These are phyloP conservation scores for Pollimyrus isidori DNA, from an alignment of 2,113 vertebrate species.

Conservation along the genomic window DNA sequence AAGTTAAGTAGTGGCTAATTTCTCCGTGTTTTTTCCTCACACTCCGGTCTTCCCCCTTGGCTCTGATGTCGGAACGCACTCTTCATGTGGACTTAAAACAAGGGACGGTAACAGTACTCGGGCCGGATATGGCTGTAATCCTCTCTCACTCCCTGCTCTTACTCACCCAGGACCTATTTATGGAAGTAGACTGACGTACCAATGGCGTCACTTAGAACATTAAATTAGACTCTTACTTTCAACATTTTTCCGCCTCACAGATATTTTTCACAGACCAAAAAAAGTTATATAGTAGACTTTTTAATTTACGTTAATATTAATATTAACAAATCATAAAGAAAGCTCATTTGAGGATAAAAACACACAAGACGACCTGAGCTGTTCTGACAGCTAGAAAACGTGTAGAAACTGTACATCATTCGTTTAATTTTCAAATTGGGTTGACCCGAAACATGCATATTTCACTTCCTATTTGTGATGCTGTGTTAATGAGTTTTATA, in stretches of 20 bases:
- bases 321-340: background rate
- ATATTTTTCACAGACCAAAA: background rate
- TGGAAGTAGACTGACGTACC: conserved; percentile 8
- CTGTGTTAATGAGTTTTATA: background rate
- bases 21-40: background rate
- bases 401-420: background rate
- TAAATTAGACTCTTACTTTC: conserved; percentile 7
- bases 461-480: background rate
- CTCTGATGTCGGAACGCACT: background rate
- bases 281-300: background rate
- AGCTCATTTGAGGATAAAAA: background rate
- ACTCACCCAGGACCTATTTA: conserved; percentile 8
- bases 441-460: background rate
- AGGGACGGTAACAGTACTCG: background rate
- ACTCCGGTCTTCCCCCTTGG: background rate
- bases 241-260: background rate
- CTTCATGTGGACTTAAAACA: background rate
- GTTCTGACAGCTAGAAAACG: background rate
- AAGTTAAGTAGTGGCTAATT: background rate
- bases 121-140: background rate
- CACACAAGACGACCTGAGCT: background rate
- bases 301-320: background rate
- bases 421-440: background rate
- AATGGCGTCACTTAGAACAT: conserved; percentile 9
- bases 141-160: background rate